Conservation (phyloP, 1,140 invertebrate genomes). For the Lutraria rhynchaena region DNA sequence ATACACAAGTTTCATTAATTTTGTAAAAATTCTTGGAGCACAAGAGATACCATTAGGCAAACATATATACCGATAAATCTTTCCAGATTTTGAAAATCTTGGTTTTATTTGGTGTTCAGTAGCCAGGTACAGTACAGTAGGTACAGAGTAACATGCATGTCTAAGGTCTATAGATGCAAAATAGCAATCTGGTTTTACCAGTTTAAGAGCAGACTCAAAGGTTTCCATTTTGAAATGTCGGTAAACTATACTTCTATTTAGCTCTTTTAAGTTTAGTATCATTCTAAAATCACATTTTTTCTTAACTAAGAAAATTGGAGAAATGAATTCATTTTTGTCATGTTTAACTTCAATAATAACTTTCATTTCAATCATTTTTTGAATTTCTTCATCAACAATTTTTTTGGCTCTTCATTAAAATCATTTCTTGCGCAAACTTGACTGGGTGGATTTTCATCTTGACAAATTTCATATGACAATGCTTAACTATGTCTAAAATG, state of each 20-base stretch:
- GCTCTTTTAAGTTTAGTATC: slow-evolving; percentile 43
- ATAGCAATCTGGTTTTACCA: slow-evolving; percentile 37
- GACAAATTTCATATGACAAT: slow-evolving; percentile 19
- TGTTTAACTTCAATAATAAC: slow-evolving; percentile 19
- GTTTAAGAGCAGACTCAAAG: slow-evolving; percentile 40
- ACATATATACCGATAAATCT: slow-evolving; percentile 1
- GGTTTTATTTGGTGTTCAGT: slow-evolving; percentile 13
- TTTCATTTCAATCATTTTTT: slow-evolving; percentile 26
- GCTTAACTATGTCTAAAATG: slow-evolving; percentile 28
- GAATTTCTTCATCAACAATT: slow-evolving; percentile 25
- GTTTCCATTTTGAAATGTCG: slow-evolving; percentile 62
- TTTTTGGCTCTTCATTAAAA: slow-evolving; percentile 3
- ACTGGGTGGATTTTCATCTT: slow-evolving; percentile 19
- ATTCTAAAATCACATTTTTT: slow-evolving; percentile 13
- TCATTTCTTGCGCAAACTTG: slow-evolving; percentile 10
- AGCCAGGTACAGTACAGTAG: too few relatives aligned
- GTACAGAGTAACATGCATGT: slow-evolving; percentile 16
- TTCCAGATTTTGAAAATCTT: not conserved
- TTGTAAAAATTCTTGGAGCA: slow-evolving; percentile 15
- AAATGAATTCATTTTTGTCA: too few relatives aligned
- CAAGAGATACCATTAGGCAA: slow-evolving; percentile 30
- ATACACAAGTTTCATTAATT: slow-evolving; percentile 44
- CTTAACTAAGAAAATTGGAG: slow-evolving; percentile 23
- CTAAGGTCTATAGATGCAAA: slow-evolving; percentile 5
- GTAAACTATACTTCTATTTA: slow-evolving; percentile 32